Evolutionary conservation across 1,140 invertebrate genomes (phyloP).

Genomic region (Carcinoscorpius rotundicauda): DNA sequence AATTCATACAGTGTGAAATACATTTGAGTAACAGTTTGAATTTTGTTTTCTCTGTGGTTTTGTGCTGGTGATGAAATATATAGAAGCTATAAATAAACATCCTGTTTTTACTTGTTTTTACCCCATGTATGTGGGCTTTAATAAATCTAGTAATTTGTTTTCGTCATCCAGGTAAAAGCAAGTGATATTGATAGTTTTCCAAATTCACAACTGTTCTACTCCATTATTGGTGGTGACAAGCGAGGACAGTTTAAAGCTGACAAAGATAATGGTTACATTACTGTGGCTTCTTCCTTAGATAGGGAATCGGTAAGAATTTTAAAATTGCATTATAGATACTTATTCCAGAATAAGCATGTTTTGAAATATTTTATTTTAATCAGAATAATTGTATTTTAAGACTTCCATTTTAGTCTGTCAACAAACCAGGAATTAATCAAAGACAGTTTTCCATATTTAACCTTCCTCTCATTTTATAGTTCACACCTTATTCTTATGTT

Average conservation of each 20-base stretch:
- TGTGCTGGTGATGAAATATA: too few species aligned
- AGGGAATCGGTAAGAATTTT: slow-evolving; percentile 76
- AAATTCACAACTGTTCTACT: slow-evolving; percentile 53
- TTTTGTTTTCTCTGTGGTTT: too few species aligned
- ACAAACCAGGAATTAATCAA: slow-evolving; percentile 2
- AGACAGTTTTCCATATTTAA: slow-evolving; percentile 10
- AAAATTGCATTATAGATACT: too few species aligned
- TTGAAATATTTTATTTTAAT: too few species aligned
- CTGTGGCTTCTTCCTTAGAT: slow-evolving; percentile 89
- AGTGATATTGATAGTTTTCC: slow-evolving; percentile 92
- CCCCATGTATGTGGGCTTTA: too few species aligned
- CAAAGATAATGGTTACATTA: slow-evolving; percentile 74
- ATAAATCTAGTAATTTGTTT: too few species aligned
- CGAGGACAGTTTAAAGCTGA: slow-evolving; percentile 64
- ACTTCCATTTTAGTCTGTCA: neutral
- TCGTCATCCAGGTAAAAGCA: slow-evolving; percentile 63
- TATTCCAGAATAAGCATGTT: too few species aligned
- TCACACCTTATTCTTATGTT: slow-evolving; percentile 15
- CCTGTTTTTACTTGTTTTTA: too few species aligned
- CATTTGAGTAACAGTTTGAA: too few species aligned
- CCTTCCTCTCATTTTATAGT: slow-evolving; percentile 4
- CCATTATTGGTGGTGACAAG: slow-evolving; percentile 17
- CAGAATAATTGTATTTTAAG: neutral
- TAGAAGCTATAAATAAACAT: too few species aligned
- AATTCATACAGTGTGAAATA: too few species aligned